Base-by-base conservation (phyloP, 2,888 invertebrate species). In the Chironomus riparius region DNA sequence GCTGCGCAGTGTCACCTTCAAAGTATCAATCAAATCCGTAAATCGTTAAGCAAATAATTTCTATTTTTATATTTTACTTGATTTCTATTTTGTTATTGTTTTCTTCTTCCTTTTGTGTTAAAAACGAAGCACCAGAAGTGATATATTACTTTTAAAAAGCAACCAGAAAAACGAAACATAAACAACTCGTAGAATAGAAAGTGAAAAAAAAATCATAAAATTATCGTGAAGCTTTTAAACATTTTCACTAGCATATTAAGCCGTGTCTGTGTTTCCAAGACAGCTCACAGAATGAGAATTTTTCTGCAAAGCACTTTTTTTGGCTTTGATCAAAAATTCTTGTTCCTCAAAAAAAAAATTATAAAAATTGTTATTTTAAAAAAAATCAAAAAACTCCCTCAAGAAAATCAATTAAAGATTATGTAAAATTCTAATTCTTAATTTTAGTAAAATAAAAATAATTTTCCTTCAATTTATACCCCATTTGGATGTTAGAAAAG, bases 401-500 rank as follows among this genome's bases (percentile, higher is more conserved):
- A 56, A 56, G n/a, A 18, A 12, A 24, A 12, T 68, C 68, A 68
- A 74, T 73, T 71, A 38, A 6, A 61, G 4, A 38, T 38, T 21
- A 73, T 13, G 12, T 56, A 56, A 56, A 0, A 56, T 56, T 56
- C 28, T 22, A 22, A 15, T n/a, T n/a, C n/a, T 18, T 22, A 65
- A 65, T 38, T 38, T 10, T 38, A 38, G 38, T 38, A 10, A 10
- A 56, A 15, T 18, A 56, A 47, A 74, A 74, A 68, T 74, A 47
- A 22, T 47, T 68, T 74, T 68, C 74, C 68, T 74, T 68, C 68
- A 62, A 74, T 74, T 74, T 74, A 24, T 61, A 74, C 65, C 74
- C 74, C 74, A 74, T 47, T 38, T 10, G 2, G 10, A 10, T 38
- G 10, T 38, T 38, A 2, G 38, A 56, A n/a, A 18, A 10, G 74